Evolutionary conservation across 1,140 invertebrate species (phyloP), one percentile per base, ranked within the genome.

Genomic region (Saxidomus purpurata): DNA sequence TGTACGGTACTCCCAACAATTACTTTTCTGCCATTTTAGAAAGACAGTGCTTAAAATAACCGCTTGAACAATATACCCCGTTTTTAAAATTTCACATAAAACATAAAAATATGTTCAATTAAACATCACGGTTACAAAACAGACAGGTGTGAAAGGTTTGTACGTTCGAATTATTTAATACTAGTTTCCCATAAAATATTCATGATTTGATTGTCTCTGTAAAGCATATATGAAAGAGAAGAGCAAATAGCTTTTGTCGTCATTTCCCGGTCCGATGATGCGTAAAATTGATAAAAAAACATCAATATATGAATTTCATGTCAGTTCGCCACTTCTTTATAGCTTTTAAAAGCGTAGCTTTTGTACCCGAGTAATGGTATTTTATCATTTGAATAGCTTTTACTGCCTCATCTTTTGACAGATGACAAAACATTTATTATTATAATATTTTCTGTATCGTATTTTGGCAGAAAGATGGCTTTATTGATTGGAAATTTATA

Each of bases 201-300:
- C 80, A 82, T 82, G 80, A 82, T 82, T 67, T 67, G 31, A 82
- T 82, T 82, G 80, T 82, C 55, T 82, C 55, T 40, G 43, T 79
- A 63, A 82, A 82, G 36, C 22, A 36, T 31, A 67, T 82, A 15
- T 82, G 80, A 82, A 82, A 82, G 49, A 22, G 52, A 82, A 38
- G 36, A 67, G 59, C n/a, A 67, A 82, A 63, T 59, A 47, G 17
- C 61, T 49, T 81, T 82, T 82, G 61, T 82, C 47, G 47, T 67
- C 19, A 82, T 82, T 82, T 82, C 80, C 80, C 80, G 80, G 49
- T 82, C 43, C 80, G 67, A 22, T 82, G 80, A 67, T 36, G 80
- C 80, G 28, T 82, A 25, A 82, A 82, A 82, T 82, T 82, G 80
- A 67, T 36, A 59, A 82, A 82, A 81, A 82, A 38, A 11, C 49